phyloP scores from a whole-genome alignment of 23 tunicate genomes.

The Halocynthia aurantium region DNA sequence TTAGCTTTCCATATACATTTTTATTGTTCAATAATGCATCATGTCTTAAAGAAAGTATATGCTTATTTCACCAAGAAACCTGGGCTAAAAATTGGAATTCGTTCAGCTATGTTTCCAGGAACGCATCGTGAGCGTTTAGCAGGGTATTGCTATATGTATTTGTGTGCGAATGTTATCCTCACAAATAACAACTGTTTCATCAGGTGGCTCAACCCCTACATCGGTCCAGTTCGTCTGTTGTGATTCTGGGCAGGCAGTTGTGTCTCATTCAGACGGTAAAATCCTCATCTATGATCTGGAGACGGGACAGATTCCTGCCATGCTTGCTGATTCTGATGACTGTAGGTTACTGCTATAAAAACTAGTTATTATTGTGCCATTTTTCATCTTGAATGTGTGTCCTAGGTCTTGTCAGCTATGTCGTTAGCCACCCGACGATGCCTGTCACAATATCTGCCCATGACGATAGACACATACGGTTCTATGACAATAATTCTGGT shows the following conservation, averaged over 20 bases:
- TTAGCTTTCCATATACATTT: no score
- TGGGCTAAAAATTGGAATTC: no score
- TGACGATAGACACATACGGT: constrained; percentile 89
- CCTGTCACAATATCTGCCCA: constrained; percentile 88
- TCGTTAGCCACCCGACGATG: constrained; percentile 88
- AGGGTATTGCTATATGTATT: not conserved
- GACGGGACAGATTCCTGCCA: constrained; percentile 37
- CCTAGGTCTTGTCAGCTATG: constrained; percentile 69
- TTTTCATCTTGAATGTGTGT: not conserved
- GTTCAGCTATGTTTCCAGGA: not conserved
- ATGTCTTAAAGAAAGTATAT: no score
- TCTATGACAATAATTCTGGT: constrained; percentile 81
- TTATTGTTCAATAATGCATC: no score
- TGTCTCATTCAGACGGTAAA: constrained; percentile 65
- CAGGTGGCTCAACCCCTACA: constrained; percentile 60
- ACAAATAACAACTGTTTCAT: not conserved
- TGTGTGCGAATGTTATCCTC: not conserved
- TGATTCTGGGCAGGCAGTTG: constrained; percentile 70
- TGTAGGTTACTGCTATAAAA: constrained; percentile 24
- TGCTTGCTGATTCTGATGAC: constrained; percentile 54
- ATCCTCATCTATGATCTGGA: constrained; percentile 57
- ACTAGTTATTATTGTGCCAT: not conserved
- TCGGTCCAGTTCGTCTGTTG: constrained; percentile 66
- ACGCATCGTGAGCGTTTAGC: not conserved
- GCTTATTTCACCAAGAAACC: no score